Percentiles rank a stretch among this genome's conserved stretches.
phyloP scores from a whole-genome alignment of 2,113 vertebrate species.

The Xerus inauris region DNA sequence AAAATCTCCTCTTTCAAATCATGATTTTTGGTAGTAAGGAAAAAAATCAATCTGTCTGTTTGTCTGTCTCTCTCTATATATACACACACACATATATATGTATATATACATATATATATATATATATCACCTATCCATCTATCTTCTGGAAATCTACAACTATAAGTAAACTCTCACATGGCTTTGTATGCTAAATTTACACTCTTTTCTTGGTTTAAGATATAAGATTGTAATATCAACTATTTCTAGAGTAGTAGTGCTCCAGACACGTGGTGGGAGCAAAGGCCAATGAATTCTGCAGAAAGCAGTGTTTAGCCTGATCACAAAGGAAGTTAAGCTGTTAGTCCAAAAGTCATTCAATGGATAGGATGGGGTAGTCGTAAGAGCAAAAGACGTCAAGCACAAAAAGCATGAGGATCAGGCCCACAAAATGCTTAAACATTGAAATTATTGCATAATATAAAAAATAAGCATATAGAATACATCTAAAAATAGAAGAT shows the following conservation, averaged over 20 bases:
- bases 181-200: not conserved
- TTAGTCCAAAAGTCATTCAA: not conserved
- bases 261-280: not conserved
- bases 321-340: conserved; percentile 1
- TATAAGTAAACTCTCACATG: not conserved
- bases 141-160: not conserved
- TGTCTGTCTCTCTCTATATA: too few species aligned
- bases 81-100: too few species aligned
- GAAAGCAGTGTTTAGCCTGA: not conserved
- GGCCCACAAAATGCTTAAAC: not conserved
- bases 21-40: not conserved
- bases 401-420: not conserved
- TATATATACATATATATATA: too few species aligned
- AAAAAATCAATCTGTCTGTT: not conserved
- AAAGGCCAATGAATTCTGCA: not conserved
- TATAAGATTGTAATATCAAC: not conserved
- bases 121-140: too few species aligned
- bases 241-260: not conserved
- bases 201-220: not conserved
- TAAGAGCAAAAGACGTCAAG: not conserved
- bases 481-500: not conserved
- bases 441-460: not conserved
- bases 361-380: rapidly evolving
- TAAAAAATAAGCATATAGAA: not conserved
- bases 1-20: not conserved